A percentile compares a stretch with the other conserved stretches of the same genome.
These are phyloP conservation scores for Athalia circularis DNA, from an alignment of 2,888 invertebrate species.

Conservation along the genomic window DNA sequence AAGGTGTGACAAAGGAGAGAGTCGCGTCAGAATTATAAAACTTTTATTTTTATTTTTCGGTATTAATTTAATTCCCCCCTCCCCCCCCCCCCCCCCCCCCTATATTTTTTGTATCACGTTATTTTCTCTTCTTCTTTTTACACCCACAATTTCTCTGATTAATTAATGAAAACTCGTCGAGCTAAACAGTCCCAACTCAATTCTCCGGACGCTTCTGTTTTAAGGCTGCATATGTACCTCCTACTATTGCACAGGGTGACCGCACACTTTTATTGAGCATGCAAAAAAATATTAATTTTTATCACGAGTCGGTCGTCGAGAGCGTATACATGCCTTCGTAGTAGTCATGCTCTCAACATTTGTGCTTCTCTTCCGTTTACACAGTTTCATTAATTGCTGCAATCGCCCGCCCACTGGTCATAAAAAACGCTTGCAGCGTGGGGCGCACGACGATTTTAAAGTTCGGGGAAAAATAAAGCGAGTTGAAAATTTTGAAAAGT, in stretches of 20 bases:
- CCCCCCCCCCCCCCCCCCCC: no score
- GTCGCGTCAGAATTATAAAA: constrained; percentile 50
- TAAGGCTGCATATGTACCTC: no score
- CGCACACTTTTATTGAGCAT: constrained; percentile 19
- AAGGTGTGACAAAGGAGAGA: neutral
- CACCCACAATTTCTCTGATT: constrained; percentile 50
- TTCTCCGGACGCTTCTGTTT: neutral
- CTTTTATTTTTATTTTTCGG: constrained; percentile 47
- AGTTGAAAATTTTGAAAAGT: no score
- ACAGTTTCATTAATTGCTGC: constrained; percentile 18
- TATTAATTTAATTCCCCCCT: neutral
- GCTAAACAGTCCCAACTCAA: constrained; percentile 21
- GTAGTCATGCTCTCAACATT: no score
- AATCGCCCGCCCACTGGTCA: neutral
- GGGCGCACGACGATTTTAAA: neutral
- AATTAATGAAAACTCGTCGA: constrained; percentile 53
- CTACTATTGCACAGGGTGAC: neutral
- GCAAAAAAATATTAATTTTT: constrained; percentile 14
- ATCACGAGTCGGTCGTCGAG: neutral
- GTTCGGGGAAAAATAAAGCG: neutral
- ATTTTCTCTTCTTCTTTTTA: constrained; percentile 32
- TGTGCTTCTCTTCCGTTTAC: neutral
- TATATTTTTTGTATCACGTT: no score
- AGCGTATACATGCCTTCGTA: neutral
- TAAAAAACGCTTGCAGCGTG: no score